A percentile compares a stretch with the other conserved stretches of the same genome.
Conservation (phyloP, 2,797 vertebrate genomes). For the Oreortyx pictus region DNA sequence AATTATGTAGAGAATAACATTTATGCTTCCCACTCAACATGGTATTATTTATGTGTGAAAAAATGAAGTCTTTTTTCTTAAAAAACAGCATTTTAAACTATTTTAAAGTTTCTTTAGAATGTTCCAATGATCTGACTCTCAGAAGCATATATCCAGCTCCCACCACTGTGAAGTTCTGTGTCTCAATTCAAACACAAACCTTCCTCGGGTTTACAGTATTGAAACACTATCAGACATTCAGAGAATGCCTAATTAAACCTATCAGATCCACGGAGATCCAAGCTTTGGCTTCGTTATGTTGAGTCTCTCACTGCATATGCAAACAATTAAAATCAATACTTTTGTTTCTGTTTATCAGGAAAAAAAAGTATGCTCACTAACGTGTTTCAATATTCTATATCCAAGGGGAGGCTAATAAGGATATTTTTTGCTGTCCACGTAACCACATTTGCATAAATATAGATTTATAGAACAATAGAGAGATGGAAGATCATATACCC, state of each 20-base stretch:
- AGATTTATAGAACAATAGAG: background rate
- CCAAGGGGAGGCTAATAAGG: background rate
- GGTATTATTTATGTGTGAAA: background rate
- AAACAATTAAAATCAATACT: slow-evolving; percentile 11
- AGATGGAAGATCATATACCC: background rate
- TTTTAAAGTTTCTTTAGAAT: background rate
- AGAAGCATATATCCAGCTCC: background rate
- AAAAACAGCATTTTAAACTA: background rate
- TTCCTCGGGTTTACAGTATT: background rate
- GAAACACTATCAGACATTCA: background rate
- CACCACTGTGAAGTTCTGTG: background rate
- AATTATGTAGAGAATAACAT: background rate
- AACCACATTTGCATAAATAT: background rate
- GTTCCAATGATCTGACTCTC: background rate
- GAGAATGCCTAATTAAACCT: slow-evolving; percentile 36
- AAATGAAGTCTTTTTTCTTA: background rate
- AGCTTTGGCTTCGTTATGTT: background rate
- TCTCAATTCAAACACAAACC: background rate
- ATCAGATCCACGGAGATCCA: slow-evolving; percentile 6
- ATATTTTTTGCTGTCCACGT: background rate
- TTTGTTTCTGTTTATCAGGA: slow-evolving; percentile 36
- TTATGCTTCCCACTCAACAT: background rate
- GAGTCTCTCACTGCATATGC: background rate
- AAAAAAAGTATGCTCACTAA: slow-evolving; percentile 4
- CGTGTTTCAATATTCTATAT: background rate